Percentiles rank a stretch among this genome's conserved stretches.
Evolutionary conservation across 2,888 invertebrate genomes (phyloP).

Genomic region (Liopterus haemorrhoidalis): DNA sequence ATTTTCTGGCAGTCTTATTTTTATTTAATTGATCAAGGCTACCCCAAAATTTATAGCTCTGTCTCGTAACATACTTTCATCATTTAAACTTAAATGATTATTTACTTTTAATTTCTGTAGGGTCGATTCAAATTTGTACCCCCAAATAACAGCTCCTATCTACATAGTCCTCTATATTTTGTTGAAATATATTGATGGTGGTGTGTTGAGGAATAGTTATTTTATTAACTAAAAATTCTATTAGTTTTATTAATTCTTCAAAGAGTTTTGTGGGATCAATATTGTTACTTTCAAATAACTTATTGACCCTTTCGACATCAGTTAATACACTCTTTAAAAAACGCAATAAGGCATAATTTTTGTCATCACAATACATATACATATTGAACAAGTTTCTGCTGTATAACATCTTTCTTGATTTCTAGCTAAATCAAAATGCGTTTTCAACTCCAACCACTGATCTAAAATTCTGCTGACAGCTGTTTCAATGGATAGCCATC

Average conservation of each 20-base stretch:
- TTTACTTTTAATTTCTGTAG: conserved; percentile 2
- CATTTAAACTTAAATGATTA: conserved; percentile 1
- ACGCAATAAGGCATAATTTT: conserved; percentile 32
- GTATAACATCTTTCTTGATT: conserved; percentile 35
- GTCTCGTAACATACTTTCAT: not conserved
- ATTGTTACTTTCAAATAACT: conserved; percentile 30
- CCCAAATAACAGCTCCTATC: conserved; percentile 16
- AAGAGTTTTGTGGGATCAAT: conserved; percentile 23
- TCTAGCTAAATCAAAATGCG: conserved; percentile 32
- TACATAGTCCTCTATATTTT: conserved; percentile 6
- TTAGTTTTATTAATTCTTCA: conserved; percentile 1
- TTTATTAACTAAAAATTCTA: no score
- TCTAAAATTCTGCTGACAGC: conserved; percentile 33
- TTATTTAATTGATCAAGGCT: not conserved
- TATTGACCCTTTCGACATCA: conserved; percentile 30
- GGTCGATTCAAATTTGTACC: conserved; percentile 7
- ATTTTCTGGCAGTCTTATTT: not conserved
- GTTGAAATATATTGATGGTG: not conserved
- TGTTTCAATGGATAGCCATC: conserved; percentile 34
- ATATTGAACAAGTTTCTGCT: conserved; percentile 34
- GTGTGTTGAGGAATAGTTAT: conserved; percentile 1
- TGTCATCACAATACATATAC: conserved; percentile 34
- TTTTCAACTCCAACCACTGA: conserved; percentile 37
- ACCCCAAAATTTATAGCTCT: not conserved
- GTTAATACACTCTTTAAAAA: conserved; percentile 30